Evolutionary conservation across 1,140 invertebrate species (phyloP), one percentile per base, ranked within the genome.

Genomic region (Zaprionus vittiger): DNA sequence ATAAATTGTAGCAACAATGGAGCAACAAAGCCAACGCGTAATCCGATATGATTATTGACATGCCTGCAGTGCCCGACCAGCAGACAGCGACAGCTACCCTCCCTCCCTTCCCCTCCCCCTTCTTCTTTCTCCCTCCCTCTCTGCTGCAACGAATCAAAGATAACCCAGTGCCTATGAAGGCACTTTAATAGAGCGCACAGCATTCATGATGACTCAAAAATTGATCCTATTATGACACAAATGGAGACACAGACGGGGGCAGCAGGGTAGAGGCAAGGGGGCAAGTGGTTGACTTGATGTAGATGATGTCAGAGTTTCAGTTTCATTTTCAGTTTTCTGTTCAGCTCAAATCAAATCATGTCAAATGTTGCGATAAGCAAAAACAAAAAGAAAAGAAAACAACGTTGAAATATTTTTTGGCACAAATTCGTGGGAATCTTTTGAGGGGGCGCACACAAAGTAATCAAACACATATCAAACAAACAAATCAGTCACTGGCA

Each of bases 21-120:
- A 69, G 74, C 77, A 87, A 87, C 83, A 86, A 80, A 79, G 81
- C 79, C 82, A 84, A 73, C 85, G 81, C 41, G 84, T 90, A 91
- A 91, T 91, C 82, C 81, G 89, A 91, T 91, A 83, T 91, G 83
- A 91, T 91, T 89, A 91, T 89, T 91, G 89, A 91, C 89, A 84
- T 83, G 87, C 87, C 83, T 91, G 87, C 83, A 66, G 26, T 34
- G 28, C 28, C 61, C 63, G 57, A 17, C 26, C 52, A 63, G 65
- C 31, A 65, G 38, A 26, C 54, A 22, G 44, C 65, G 44, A 14
- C 20, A 24, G 54, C 20, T 14, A 3, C 4, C 24, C 57, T 49
- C 20, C 52, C 38, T 28, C 5, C 22, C 22, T 44, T 37, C 9
- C 34, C 20, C 20, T 26, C 55, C 37, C 11, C 34, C 20, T 34